phyloP scores from a whole-genome alignment of 2,888 invertebrate species.

The Acronicta leporina region DNA sequence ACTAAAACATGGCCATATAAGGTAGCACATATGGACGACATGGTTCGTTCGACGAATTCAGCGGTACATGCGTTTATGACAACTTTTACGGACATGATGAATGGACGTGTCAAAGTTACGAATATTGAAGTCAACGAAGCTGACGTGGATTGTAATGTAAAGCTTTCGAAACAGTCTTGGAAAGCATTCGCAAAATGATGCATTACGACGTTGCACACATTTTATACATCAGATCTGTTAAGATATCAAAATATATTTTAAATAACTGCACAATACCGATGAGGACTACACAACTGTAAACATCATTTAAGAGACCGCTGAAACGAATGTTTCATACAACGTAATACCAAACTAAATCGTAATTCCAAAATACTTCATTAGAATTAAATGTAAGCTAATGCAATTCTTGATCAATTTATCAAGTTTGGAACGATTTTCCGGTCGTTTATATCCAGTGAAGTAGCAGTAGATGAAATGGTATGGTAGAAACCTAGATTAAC shows the following conservation, averaged over 20 bases:
- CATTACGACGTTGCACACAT: constrained; percentile 30
- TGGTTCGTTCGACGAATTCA: constrained; percentile 71
- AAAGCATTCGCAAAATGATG: constrained; percentile 42
- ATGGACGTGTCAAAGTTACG: constrained; percentile 53
- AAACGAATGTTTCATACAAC: too few relatives aligned
- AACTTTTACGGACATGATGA: constrained; percentile 64
- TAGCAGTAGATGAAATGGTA: too few relatives aligned
- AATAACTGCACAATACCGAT: neutral
- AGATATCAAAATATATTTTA: constrained; percentile 6
- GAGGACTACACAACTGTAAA: neutral
- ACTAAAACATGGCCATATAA: constrained; percentile 79
- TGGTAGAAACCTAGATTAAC: too few relatives aligned
- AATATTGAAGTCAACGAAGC: constrained; percentile 44
- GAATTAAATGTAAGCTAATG: too few relatives aligned
- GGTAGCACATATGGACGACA: constrained; percentile 76
- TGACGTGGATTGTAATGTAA: constrained; percentile 42
- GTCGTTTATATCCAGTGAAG: too few relatives aligned
- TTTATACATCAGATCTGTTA: constrained; percentile 5
- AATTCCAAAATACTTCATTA: too few relatives aligned
- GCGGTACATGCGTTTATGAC: constrained; percentile 61
- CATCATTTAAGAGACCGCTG: constrained; percentile 15
- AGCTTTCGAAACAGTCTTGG: constrained; percentile 48
- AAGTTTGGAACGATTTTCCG: too few relatives aligned
- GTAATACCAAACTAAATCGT: too few relatives aligned
- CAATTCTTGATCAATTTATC: too few relatives aligned